Evolutionary conservation across 1,140 invertebrate species (phyloP).

Genomic region (Drosophila lini): DNA sequence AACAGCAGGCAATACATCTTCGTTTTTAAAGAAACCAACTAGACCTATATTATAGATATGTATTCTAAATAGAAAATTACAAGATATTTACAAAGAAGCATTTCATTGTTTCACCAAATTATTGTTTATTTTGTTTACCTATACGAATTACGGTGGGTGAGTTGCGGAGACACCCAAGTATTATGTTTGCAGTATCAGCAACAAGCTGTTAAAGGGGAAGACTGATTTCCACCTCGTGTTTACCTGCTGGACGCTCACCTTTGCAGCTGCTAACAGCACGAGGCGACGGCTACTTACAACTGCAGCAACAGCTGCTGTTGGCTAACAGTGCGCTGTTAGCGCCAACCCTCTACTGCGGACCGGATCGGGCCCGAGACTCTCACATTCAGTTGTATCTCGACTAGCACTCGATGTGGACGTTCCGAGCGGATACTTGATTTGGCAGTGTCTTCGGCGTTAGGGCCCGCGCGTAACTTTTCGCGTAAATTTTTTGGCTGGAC

Average conservation of each 20-base stretch:
- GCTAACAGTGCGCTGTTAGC: constrained; percentile 26
- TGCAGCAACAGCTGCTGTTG: constrained; percentile 26
- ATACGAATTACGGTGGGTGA: constrained; percentile 10
- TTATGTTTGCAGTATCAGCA: constrained; percentile 42
- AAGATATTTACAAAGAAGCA: background rate
- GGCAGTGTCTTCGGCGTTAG: constrained; percentile 29
- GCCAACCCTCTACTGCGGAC: constrained; percentile 4
- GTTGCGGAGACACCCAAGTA: constrained; percentile 32
- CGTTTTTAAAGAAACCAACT: background rate
- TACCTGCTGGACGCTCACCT: constrained; percentile 39
- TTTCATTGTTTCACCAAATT: background rate
- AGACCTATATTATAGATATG: no score
- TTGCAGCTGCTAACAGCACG: constrained; percentile 67
- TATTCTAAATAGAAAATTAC: background rate
- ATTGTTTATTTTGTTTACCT: background rate
- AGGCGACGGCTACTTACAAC: constrained; percentile 6
- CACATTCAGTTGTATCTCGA: constrained; percentile 45
- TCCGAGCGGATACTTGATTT: constrained; percentile 21
- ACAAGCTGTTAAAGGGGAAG: constrained; percentile 36
- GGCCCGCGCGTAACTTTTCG: constrained; percentile 58
- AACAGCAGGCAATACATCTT: background rate
- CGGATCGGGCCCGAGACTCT: constrained; percentile 11
- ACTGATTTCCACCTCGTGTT: constrained; percentile 24
- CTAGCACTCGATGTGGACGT: constrained; percentile 43
- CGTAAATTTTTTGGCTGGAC: constrained; percentile 37